These are phyloP conservation scores for Tretioscincus oriximinensis DNA, from an alignment of 2,113 vertebrate genomes.

Conservation along the genomic window DNA sequence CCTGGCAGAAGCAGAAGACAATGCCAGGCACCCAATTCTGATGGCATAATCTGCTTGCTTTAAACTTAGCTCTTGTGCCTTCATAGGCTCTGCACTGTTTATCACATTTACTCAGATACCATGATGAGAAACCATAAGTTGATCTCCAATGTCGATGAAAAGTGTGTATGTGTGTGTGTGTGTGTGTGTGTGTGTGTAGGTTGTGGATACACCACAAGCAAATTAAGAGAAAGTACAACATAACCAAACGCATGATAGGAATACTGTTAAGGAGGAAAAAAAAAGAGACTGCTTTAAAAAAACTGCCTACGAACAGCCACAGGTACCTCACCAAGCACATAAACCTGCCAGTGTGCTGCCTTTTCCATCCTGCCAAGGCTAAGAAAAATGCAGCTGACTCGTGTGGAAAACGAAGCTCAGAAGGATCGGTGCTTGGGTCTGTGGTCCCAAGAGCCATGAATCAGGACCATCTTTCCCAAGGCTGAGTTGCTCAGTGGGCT, in stretches of 20 bases:
- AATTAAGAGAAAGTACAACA: not conserved
- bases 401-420: not conserved
- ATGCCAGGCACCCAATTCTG: conserved; percentile 70
- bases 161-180: not conserved
- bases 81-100: conserved; percentile 74
- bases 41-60: conserved; percentile 75
- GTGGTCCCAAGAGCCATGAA: too few species aligned
- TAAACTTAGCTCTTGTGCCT: conserved; percentile 58
- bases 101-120: conserved; percentile 51
- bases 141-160: not conserved
- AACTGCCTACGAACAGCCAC: not conserved
- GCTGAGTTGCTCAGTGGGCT: too few species aligned
- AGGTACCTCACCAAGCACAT: not conserved
- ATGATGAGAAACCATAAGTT: conserved; percentile 33
- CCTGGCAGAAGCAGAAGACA: conserved; percentile 80
- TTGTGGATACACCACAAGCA: too few species aligned
- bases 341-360: not conserved
- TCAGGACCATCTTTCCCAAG: too few species aligned
- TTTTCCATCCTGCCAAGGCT: not conserved
- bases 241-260: not conserved
- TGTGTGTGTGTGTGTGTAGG: not conserved
- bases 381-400: not conserved
- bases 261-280: not conserved
- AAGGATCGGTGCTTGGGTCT: not conserved
- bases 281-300: not conserved